These are phyloP conservation scores for Zonitis immaculata DNA, from an alignment of 2,888 invertebrate genomes.

Conservation along the genomic window DNA sequence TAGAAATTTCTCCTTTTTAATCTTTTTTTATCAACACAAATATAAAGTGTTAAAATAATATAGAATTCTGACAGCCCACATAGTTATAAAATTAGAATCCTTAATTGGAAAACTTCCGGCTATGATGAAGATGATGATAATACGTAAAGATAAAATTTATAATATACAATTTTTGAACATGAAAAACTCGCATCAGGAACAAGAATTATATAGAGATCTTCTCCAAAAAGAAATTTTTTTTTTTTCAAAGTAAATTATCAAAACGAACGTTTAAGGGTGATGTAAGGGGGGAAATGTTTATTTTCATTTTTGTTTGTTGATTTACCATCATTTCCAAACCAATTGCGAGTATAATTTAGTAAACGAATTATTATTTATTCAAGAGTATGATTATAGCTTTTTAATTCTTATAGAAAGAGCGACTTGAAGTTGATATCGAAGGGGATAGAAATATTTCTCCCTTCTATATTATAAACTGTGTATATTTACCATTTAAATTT, in stretches of 20 bases:
- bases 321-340: not conserved
- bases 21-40: not conserved
- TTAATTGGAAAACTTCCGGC: slow-evolving; percentile 8
- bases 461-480: not conserved
- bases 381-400: not conserved
- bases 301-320: not conserved
- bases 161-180: too few species aligned
- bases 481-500: not conserved
- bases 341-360: not conserved
- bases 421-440: too few species aligned
- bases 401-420: not conserved
- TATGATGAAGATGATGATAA: too few species aligned
- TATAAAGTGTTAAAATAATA: slow-evolving; percentile 1
- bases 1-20: not conserved
- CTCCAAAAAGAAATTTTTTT: too few species aligned
- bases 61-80: not conserved
- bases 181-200: too few species aligned
- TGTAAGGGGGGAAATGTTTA: not conserved
- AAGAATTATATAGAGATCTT: too few species aligned
- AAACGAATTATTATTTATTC: not conserved
- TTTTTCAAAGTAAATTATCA: not conserved
- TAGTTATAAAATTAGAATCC: slow-evolving; percentile 5
- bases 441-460: not conserved
- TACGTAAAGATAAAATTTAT: not conserved
- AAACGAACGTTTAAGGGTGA: too few species aligned